Base-by-base conservation (phyloP, 2,888 invertebrate genomes). In the Bombyx huttoni region DNA sequence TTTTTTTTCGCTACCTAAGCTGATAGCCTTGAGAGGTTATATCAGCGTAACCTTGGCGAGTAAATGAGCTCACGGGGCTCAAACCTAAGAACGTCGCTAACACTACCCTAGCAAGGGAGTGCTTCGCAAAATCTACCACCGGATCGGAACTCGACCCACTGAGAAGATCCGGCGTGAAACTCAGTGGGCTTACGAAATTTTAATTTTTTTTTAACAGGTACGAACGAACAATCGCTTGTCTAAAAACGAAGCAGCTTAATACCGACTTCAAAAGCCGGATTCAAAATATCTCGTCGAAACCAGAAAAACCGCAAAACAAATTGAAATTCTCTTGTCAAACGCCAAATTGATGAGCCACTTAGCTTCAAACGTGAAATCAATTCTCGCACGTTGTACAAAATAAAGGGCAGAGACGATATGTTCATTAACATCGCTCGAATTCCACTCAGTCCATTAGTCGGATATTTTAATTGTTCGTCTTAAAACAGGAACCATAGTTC, bases 401-500 rank as follows among this genome's bases (percentile, higher is more conserved):
- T 76, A 73, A 73, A 75, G 72, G 68, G 77, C 75, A 75, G 70
- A 67, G 67, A 71, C 70, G 69, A 86, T 81, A 82, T 86, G 81
- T 86, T 86, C 84, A 87, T 88, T 84, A 86, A 81, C 83, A 69
- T 83, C 69, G 67, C 83, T 77, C 67, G 64, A 67, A 87, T 87
- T 81, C 86, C 81, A 67, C 63, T 65, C 62, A 78, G 72, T 87
- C 87, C 87, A 88, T 88, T 88, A 88, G 87, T 70, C 73, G 72
- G 86, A 87, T 85, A 87, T 88, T 87, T 87, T 88, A 86, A 87
- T 88, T 87, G 87, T 86, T 78, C 73, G 65, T 62, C 61, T 40
- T 40, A 40, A 40, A 40, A 40, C 40, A 40, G 40, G 40, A 40
- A 40, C 40, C 40, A 40, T 40, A 40, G 40, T 40, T 40, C 40